Percentiles rank a stretch among this genome's conserved stretches.
Evolutionary conservation across 2,113 vertebrate genomes (phyloP).

Genomic region (zebrafish (Danio rerio)): DNA sequence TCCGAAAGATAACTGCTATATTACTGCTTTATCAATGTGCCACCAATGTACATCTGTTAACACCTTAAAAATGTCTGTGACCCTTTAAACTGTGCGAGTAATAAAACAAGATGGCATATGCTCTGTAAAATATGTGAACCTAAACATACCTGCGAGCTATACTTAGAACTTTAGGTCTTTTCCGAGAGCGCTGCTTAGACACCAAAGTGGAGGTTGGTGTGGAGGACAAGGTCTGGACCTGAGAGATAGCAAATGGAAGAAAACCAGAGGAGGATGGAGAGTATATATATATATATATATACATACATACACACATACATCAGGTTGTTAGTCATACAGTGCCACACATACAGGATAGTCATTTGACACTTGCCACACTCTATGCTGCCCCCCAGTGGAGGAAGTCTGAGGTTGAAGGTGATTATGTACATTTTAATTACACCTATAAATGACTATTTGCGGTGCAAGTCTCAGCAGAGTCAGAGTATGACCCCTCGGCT

Average conservation of each 20-base stretch:
- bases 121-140: background rate
- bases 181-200: slow-evolving; percentile 85
- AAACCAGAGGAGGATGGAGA: background rate
- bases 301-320: background rate
- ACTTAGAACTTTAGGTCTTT: slow-evolving; percentile 87
- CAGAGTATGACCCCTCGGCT: background rate
- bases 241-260: slow-evolving; percentile 8
- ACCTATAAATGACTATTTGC: background rate
- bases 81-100: too few species aligned
- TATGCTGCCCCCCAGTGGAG: slow-evolving; percentile 47
- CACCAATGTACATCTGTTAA: too few species aligned
- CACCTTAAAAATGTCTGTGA: background rate
- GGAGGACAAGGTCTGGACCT: slow-evolving; percentile 88
- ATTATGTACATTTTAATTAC: background rate
- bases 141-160: slow-evolving; percentile 88
- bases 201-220: slow-evolving; percentile 69
- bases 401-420: background rate
- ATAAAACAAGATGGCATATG: background rate
- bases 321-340: background rate
- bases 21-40: too few species aligned
- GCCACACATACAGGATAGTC: background rate
- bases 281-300: background rate
- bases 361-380: background rate
- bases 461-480: background rate
- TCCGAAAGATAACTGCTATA: too few species aligned